phyloP scores from a whole-genome alignment of 2,113 vertebrate genomes.

The Coracopsis vasa region DNA sequence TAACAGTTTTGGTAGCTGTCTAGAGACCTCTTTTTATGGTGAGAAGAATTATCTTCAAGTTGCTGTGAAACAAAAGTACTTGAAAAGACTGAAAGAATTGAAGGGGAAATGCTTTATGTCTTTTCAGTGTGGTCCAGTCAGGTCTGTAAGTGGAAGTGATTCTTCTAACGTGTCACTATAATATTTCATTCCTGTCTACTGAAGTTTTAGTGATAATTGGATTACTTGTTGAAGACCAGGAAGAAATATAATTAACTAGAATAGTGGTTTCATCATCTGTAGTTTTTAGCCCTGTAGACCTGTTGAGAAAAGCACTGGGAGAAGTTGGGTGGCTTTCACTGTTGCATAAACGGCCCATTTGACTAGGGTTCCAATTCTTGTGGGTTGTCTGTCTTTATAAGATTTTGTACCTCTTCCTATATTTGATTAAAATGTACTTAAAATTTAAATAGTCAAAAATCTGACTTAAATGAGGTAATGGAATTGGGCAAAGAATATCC shows the following conservation, averaged over 20 bases:
- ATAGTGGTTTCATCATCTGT: neutral
- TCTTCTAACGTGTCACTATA: neutral
- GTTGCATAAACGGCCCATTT: neutral
- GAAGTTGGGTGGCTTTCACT: neutral
- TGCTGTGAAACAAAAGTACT: neutral
- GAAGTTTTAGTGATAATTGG: neutral
- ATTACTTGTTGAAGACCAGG: neutral
- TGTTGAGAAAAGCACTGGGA: neutral
- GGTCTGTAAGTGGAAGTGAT: neutral
- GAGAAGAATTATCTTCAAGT: neutral
- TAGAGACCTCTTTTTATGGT: neutral
- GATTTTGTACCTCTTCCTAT: neutral
- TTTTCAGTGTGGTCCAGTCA: neutral
- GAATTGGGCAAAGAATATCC: neutral
- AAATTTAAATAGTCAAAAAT: neutral
- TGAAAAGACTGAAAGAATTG: neutral
- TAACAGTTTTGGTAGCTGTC: neutral
- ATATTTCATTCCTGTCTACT: neutral
- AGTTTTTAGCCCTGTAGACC: neutral
- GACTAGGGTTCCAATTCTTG: neutral
- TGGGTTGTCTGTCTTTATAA: neutral
- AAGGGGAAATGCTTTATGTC: neutral
- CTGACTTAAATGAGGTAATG: neutral
- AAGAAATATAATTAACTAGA: neutral
- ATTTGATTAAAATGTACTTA: neutral